Evolutionary conservation across 2,113 vertebrate species (phyloP), one percentile per base, ranked within the genome.

Genomic region (Mormyrus iriodes): DNA sequence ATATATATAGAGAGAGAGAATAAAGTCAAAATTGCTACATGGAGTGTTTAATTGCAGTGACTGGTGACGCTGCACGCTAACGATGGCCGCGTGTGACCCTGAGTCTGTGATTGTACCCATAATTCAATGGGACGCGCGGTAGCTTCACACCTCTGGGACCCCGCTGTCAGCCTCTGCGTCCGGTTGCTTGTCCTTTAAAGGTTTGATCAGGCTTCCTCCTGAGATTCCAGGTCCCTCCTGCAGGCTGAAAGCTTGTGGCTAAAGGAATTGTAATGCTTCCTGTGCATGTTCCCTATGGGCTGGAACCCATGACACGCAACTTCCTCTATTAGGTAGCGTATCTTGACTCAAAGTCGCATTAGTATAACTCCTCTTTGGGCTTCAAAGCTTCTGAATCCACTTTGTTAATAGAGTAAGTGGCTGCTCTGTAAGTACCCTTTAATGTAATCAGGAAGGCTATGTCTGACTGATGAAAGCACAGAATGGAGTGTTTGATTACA

Each of bases 1-100:
- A 94, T 93, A 92, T 89, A 88, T 94, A 91, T 93, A 92, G 92
- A 92, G 95, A 94, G 94, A 92, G 92, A 92, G 95, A 94, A 94
- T 94, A 79, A 17, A 39, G 39, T 42, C 6, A 19, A 82, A 44
- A 39, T 21, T 82, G 76, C 31, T 44, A 12, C 24, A 65, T 42
- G 76, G 39, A 39, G 76, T 44, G 39, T 44, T 35, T 82, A 4
- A 35, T 21, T 82, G 76, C 31, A 19, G 31, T 82, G 13, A 17
- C 39, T 17, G 76, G 39, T n/a, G 35, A 39, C 8, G 35, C 15
- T 19, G 13, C 35, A n/a, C 42, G 76, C 76, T 27, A 65, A 27
- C n/a, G 1, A 27, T 27, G 61, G 27, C 61, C 10, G 12, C 4
- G 3, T 27, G 61, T 65, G n/a, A 65, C n/a, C n/a, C 61, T 65